Evolutionary conservation across 2,797 vertebrate genomes (phyloP), one percentile per base, ranked within the genome.

Genomic region (Chelidonichthys spinosus): DNA sequence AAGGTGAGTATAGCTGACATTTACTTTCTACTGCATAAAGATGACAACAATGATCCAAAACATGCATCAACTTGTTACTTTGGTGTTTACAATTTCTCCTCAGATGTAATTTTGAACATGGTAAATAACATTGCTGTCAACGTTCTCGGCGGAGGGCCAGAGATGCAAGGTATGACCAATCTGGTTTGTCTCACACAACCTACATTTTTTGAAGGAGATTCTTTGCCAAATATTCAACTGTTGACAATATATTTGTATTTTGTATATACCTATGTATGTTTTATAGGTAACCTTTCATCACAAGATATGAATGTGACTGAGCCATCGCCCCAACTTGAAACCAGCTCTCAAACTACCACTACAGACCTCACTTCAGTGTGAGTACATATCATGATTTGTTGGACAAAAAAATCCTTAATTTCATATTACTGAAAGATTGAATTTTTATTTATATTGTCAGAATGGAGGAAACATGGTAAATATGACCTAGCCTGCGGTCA

Each of bases 101-200:
- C 89, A 99, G 98, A 99, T 94, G 98, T 95, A 83, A 97, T 99
- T 91, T 86, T 99, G 74, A 99, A 96, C 81, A 98, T 99, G 97
- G 97, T 99, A 76, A 99, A 96, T 89, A 97, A 98, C 79, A 97
- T 99, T 81, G 98, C 97, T 78, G 97, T 95, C 89, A 98, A 97
- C 84, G 97, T 99, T 87, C 96, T 99, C 2, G 97, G 98, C 78
- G 96, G 95, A 84, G 95, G 95, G 85, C 87, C 94, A 55, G 92
- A 92, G 11, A 84, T 85, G 59, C 93, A 94, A 85, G 95, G 96
- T 82, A 85, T 72, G 85, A 0, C 33, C 78, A 61, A 17, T 63
- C 17, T 36, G 33, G 25, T 53, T 33, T 33, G 25, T 33, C 50
- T 32, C 50, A 32, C n/a, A 50, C 32, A 42, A 47, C 11, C n/a